Conservation (phyloP, 2,113 vertebrate genomes). For the Climacteris rufus region DNA sequence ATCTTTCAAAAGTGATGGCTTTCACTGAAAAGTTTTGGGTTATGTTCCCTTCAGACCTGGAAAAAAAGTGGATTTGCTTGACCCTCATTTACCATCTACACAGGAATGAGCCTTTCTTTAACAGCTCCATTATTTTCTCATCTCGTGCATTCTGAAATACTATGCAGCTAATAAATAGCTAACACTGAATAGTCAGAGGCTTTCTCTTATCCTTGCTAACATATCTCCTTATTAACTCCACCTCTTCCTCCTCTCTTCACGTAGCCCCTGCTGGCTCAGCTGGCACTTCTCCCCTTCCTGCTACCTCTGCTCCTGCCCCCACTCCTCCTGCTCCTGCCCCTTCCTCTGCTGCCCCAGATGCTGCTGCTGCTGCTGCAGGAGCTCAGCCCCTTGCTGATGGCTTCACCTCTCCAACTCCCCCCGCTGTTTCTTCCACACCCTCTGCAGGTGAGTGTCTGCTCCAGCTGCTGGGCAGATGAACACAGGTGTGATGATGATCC, state of each 20-base stretch:
- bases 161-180: constrained; percentile 49
- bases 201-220: constrained; percentile 73
- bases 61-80: constrained; percentile 2
- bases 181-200: constrained; percentile 56
- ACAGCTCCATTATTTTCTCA: constrained; percentile 23
- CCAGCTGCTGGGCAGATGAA: constrained; percentile 1
- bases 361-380: constrained; percentile 80
- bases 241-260: constrained; percentile 76
- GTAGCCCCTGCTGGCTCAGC: constrained; percentile 76
- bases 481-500: neutral
- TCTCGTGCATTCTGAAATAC: constrained; percentile 20
- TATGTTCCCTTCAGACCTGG: constrained; percentile 6
- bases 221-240: constrained; percentile 71
- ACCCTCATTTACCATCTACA: neutral
- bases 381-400: constrained; percentile 84
- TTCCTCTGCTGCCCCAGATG: constrained; percentile 78
- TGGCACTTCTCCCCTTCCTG: constrained; percentile 82
- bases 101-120: constrained; percentile 37
- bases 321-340: constrained; percentile 74
- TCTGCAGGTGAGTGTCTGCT: constrained; percentile 88
- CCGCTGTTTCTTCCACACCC: constrained; percentile 86
- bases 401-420: constrained; percentile 90
- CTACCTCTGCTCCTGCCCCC: constrained; percentile 74
- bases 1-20: constrained; percentile 12
- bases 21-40: constrained; percentile 18